phyloP scores from a whole-genome alignment of 2,113 vertebrate genomes.

The Lates calcarifer region DNA sequence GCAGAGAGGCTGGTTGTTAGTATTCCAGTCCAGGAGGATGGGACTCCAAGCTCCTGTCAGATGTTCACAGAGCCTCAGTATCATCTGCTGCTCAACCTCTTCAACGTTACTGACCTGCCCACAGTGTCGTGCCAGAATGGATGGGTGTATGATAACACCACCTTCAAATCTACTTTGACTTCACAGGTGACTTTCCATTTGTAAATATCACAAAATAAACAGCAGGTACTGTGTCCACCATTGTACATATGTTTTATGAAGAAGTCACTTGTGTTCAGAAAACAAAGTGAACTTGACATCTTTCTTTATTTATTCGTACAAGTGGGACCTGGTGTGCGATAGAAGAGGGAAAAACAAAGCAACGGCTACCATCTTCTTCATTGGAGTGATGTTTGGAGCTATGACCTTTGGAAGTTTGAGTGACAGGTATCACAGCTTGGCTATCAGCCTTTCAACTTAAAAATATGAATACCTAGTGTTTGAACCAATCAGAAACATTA shows the following conservation, averaged over 20 bases:
- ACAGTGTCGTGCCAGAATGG: conserved; percentile 85
- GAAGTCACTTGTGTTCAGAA: not conserved
- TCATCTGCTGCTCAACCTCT: conserved; percentile 84
- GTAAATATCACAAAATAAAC: not conserved
- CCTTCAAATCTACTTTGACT: conserved; percentile 88
- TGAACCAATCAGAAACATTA: not conserved
- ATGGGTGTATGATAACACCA: conserved; percentile 89
- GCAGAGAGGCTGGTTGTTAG: conserved; percentile 80
- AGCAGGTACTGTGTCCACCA: not conserved
- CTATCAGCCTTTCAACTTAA: not conserved
- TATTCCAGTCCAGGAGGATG: conserved; percentile 83
- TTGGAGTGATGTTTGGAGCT: conserved; percentile 87
- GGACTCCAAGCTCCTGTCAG: conserved; percentile 85
- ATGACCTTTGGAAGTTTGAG: conserved; percentile 87
- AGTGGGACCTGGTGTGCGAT: conserved; percentile 92
- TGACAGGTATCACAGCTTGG: conserved; percentile 82
- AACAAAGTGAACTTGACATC: not conserved
- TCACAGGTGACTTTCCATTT: conserved; percentile 84
- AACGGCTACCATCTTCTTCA: conserved; percentile 87
- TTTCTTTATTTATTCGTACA: not conserved
- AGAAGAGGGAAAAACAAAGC: conserved; percentile 85
- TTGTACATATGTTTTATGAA: not conserved
- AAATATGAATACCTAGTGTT: not conserved
- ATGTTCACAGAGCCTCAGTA: conserved; percentile 86
- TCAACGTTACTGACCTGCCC: conserved; percentile 53